Evolutionary conservation across 2,797 vertebrate species (phyloP).

Genomic region (Antennarius maculatus): DNA sequence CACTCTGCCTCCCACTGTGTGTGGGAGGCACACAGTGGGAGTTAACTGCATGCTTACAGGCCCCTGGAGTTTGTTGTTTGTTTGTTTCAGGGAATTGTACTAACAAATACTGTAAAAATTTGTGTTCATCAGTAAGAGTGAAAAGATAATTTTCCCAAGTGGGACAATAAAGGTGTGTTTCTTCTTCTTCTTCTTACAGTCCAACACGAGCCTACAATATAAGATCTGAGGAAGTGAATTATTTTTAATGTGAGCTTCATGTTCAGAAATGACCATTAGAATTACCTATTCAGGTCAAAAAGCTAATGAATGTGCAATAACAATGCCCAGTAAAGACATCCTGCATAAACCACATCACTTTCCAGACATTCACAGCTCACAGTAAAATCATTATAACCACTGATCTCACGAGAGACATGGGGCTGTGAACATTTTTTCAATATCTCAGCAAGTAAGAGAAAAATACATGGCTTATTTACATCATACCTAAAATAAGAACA

Average conservation of each 20-base stretch:
- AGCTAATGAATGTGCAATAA: slow-evolving; percentile 70
- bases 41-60: too few relatives aligned
- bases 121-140: too few relatives aligned
- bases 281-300: slow-evolving; percentile 66
- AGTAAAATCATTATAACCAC: slow-evolving; percentile 40
- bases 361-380: slow-evolving; percentile 33
- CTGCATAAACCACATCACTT: slow-evolving; percentile 27
- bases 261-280: slow-evolving; percentile 58
- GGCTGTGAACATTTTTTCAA: slow-evolving; percentile 8
- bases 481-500: slow-evolving; percentile 14
- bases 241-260: slow-evolving; percentile 63
- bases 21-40: too few relatives aligned
- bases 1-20: too few relatives aligned
- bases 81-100: too few relatives aligned
- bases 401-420: slow-evolving; percentile 14
- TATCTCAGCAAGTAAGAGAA: slow-evolving; percentile 29
- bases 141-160: too few relatives aligned
- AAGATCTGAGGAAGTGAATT: slow-evolving; percentile 61
- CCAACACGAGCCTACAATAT: slow-evolving; percentile 45
- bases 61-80: too few relatives aligned
- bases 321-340: slow-evolving; percentile 36
- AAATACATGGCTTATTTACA: slow-evolving; percentile 42
- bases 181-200: slow-evolving; percentile 13
- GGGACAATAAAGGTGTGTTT: too few relatives aligned
- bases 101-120: too few relatives aligned